Base-by-base conservation (phyloP, 1,140 invertebrate species). In the Spodoptera litura region DNA sequence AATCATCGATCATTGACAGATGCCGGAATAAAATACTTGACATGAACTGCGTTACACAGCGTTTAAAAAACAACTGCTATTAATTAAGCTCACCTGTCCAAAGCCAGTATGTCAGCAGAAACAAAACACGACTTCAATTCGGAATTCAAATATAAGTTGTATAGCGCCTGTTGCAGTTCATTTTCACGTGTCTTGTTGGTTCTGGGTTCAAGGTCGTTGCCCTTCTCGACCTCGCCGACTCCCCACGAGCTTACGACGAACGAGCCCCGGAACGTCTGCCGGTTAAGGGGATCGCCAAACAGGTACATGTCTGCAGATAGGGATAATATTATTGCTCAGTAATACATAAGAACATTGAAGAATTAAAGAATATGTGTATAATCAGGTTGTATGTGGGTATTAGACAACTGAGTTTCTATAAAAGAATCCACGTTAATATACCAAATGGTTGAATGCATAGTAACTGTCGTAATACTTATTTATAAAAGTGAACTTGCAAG, bases 241-340 rank as follows among this genome's bases (percentile, higher is more conserved):
- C 76, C 78, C 97, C 76, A 97, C 96, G 80, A 95, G 88, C 77
- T 91, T 94, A 81, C 98, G 95, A 89, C 96, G 88, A 98, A 97
- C 44, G 96, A 96, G 11, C 96, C 97, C 76, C 97, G 95, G 89
- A 98, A 98, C 3, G 97, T 95, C 88, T 97, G 96, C 91, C 98
- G 97, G 81, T 96, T 96, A 25, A 96, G 92, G 62, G 96, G 96
- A 81, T 97, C 96, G n/a, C 96, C 95, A 25, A 96, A 96, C 77
- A 98, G 96, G 88, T 97, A 98, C 84, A 97, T 97, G 88, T 98
- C 97, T 98, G 95, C 72, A 96, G 96, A 83, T 77, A 86, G 89
- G 83, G 79, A 84, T 64, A 38, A 4, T 12, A 68, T 55, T 66
- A 44, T 44, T 44, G 38, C 38, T 44, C 8, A 44, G 38, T 38